A percentile compares a stretch with the other conserved stretches of the same genome.
phyloP scores from a whole-genome alignment of 2,888 invertebrate species.

The Dryococelus australis region DNA sequence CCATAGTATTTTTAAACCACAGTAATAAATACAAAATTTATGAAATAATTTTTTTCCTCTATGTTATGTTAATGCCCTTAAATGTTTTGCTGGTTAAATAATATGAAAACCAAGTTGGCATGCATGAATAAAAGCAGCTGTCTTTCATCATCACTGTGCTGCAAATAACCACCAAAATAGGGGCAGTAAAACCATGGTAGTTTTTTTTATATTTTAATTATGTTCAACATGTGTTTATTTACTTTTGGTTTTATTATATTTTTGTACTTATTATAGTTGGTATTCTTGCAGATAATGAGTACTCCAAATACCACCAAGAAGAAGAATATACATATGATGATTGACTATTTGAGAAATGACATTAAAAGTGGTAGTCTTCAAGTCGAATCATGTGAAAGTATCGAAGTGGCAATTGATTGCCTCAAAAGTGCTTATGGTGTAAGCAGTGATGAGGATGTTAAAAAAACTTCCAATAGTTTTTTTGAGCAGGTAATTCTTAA shows the following conservation, averaged over 20 bases:
- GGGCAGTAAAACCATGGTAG: too few relatives aligned
- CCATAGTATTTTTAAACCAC: too few relatives aligned
- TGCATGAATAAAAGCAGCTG: too few relatives aligned
- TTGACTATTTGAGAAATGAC: background rate
- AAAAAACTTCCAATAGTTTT: background rate
- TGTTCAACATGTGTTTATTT: background rate
- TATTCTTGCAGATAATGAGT: background rate
- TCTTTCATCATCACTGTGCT: too few relatives aligned
- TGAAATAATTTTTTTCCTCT: too few relatives aligned
- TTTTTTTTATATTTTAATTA: too few relatives aligned
- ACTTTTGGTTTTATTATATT: background rate
- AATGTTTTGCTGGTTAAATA: too few relatives aligned
- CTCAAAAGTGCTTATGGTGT: background rate
- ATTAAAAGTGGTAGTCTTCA: background rate
- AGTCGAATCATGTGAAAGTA: background rate
- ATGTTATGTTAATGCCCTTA: too few relatives aligned
- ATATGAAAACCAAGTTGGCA: too few relatives aligned
- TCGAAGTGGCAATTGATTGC: background rate
- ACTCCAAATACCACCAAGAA: background rate
- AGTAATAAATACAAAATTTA: too few relatives aligned
- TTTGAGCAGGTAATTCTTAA: background rate
- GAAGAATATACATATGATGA: background rate
- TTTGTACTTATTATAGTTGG: background rate
- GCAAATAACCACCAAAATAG: too few relatives aligned
- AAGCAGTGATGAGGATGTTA: background rate